Conservation (phyloP, 2,888 invertebrate genomes). For the Pachymerium ferrugineum region DNA sequence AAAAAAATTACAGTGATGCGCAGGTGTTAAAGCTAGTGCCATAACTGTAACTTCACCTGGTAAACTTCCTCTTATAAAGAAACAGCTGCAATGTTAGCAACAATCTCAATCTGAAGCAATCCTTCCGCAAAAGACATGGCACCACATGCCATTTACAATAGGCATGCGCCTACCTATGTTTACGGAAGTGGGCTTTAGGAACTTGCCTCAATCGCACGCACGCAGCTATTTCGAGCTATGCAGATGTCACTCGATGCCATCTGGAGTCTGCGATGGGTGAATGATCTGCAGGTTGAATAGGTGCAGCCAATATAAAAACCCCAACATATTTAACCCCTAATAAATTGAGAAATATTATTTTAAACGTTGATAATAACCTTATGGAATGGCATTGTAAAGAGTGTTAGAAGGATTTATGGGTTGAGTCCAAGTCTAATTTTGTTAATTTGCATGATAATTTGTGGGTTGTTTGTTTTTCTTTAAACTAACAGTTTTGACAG, state of each 20-base stretch:
- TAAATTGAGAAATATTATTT: too few relatives aligned
- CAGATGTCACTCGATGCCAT: slow-evolving; percentile 3
- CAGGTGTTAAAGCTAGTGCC: neutral
- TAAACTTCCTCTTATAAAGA: neutral
- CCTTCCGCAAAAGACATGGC: slow-evolving; percentile 1
- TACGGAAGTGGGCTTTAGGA: neutral
- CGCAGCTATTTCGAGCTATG: neutral
- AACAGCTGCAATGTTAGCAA: neutral
- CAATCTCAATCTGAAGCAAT: neutral
- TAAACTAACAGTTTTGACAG: too few relatives aligned
- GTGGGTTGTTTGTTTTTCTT: slow-evolving; percentile 2
- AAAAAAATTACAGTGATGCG: neutral
- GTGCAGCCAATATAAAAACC: neutral
- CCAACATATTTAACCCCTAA: too few relatives aligned
- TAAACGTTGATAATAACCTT: too few relatives aligned
- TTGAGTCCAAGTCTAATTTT: neutral
- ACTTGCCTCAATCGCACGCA: neutral
- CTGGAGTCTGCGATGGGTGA: slow-evolving; percentile 4
- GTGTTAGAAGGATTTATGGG: neutral
- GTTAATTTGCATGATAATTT: neutral
- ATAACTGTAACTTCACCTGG: neutral
- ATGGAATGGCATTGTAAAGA: too few relatives aligned
- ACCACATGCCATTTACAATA: neutral
- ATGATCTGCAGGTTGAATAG: slow-evolving; percentile 13
- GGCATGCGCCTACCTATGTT: neutral